Conservation (phyloP, 1,140 invertebrate genomes). For the Macrostomum lignano region DNA sequence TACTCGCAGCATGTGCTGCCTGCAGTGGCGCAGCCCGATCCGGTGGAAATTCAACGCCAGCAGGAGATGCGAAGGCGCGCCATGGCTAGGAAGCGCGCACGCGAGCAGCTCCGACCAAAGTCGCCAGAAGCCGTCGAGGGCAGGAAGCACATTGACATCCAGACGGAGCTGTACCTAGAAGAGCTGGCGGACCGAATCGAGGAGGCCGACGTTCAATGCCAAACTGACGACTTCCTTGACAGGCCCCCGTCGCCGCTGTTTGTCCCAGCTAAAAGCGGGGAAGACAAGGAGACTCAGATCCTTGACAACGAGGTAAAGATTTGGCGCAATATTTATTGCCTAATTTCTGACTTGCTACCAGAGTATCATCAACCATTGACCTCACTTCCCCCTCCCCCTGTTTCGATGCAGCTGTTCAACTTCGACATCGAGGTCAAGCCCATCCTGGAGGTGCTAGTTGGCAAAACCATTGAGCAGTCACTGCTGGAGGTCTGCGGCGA, state of each 20-base stretch:
- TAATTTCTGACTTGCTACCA: background rate
- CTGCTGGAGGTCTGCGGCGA: conserved; percentile 40
- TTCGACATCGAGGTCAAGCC: conserved; percentile 61
- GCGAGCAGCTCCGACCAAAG: conserved; percentile 19
- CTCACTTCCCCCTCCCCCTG: background rate
- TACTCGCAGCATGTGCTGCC: conserved; percentile 35
- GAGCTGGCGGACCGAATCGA: conserved; percentile 35
- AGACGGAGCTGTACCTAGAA: conserved; percentile 58
- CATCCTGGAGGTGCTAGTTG: conserved; percentile 52
- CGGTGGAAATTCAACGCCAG: conserved; percentile 26
- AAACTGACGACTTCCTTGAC: conserved; percentile 56
- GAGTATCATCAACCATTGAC: background rate
- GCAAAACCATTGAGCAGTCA: conserved; percentile 55
- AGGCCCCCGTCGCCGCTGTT: conserved; percentile 40
- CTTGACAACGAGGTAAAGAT: conserved; percentile 44
- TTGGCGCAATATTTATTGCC: conserved; percentile 10
- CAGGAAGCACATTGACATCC: conserved; percentile 46
- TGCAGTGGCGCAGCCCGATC: conserved; percentile 30
- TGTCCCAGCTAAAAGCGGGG: conserved; percentile 43
- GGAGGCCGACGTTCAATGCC: conserved; percentile 42
- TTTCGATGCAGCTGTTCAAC: conserved; percentile 32
- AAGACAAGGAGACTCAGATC: conserved; percentile 52
- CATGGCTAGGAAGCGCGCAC: conserved; percentile 23
- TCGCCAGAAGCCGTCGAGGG: conserved; percentile 36
- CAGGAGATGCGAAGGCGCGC: conserved; percentile 21